Conservation (phyloP, 2,797 vertebrate species). For the Eleutherodactylus coqui region DNA sequence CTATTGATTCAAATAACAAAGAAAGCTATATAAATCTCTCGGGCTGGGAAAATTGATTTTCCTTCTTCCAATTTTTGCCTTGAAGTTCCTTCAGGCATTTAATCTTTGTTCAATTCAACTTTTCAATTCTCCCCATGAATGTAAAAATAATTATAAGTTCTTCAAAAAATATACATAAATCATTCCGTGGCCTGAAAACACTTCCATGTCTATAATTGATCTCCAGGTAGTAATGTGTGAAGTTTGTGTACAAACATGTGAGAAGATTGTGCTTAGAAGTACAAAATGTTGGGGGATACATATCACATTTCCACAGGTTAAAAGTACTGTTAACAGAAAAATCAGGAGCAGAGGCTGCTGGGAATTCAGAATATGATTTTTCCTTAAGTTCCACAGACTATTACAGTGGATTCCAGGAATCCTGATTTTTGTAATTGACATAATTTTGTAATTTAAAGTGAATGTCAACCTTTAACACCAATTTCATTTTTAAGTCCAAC, state of each 20-base stretch:
- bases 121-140: slow-evolving; percentile 54
- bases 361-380: not conserved
- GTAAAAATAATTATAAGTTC: slow-evolving; percentile 52
- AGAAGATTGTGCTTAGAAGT: not conserved
- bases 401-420: not conserved
- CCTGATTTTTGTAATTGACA: not conserved
- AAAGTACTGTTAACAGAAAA: slow-evolving; percentile 10
- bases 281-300: slow-evolving; percentile 3
- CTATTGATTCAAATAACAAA: slow-evolving; percentile 82
- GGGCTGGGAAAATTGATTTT: slow-evolving; percentile 81
- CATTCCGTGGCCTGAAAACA: not conserved
- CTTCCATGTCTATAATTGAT: slow-evolving; percentile 36
- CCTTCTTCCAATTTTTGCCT: slow-evolving; percentile 62
- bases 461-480: not conserved
- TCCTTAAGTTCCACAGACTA: not conserved
- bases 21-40: slow-evolving; percentile 67
- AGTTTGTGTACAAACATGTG: slow-evolving; percentile 25
- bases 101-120: slow-evolving; percentile 60
- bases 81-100: slow-evolving; percentile 60
- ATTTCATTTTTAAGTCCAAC: no score
- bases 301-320: not conserved
- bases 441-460: not conserved
- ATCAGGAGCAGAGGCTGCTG: not conserved
- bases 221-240: slow-evolving; percentile 14
- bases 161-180: slow-evolving; percentile 40